Evolutionary conservation across 2,888 invertebrate genomes (phyloP), one percentile per base, ranked within the genome.

Genomic region (Eupelmus urozonus): DNA sequence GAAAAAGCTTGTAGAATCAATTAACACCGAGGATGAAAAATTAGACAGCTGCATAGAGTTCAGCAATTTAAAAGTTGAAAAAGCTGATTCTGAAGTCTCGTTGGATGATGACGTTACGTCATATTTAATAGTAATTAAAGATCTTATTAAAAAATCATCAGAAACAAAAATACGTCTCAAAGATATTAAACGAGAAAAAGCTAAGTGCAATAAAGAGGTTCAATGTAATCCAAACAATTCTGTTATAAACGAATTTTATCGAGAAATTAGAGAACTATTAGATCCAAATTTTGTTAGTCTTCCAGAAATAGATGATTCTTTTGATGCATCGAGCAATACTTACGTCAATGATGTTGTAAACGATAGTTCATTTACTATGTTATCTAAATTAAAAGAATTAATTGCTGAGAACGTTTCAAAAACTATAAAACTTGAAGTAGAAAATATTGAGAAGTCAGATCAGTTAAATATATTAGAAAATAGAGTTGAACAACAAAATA

Each of bases 191-290:
- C 51, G 2, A 25, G 34, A 34, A 9, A 27, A 23, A 13, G 3
- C 55, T 5, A 34, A 34, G 34, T 34, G 5, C 9, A 9, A 34
- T 34, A 63, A 27, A 42, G 40, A 2, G 13, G 29, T 62, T 27
- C 76, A 81, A n/a, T 79, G 76, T 13, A 25, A 60, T 18, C 11
- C 40, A 3, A 25, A 57, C 0, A 25, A 0, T 42, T 23, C 34
- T n/a, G 18, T 25, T 0, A 13, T 79, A 1, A 18, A 27, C 1
- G n/a, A 70, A 13, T 55, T 69, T 57, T 76, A 16, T 20, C 34
- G 51, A 20, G 76, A 74, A 53, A 66, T 81, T n/a, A 18, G 62
- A 51, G 49, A 45, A n/a, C 3, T 81, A 40, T 27, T 79, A 5
- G 49, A 74, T 20, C 23, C 66, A 11, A 51, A 55, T 7, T 9